Base-by-base conservation (phyloP, 2,113 vertebrate species). In the Rallus limicola region DNA sequence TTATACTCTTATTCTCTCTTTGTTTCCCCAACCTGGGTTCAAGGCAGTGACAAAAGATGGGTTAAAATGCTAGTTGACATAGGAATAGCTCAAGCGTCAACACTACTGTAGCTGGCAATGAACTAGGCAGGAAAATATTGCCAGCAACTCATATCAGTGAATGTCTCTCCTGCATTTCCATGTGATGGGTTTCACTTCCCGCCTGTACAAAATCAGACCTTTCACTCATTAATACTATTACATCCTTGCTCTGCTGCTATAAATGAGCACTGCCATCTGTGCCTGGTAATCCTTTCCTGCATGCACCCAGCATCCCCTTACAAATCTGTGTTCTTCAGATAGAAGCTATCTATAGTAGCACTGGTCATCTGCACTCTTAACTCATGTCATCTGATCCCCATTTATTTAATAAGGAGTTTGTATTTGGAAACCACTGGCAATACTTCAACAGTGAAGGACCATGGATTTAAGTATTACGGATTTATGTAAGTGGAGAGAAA, bases 331-430 rank as follows among this genome's bases (percentile, higher is more conserved):
- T 17, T 83, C 74, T 86, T 68, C 86, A 63, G 71, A 60, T 16
- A 86, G 85, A 92, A 68, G 13, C 46, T 75, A 86, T 78, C 88
- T 83, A 34, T 56, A 48, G 60, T 38, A 63, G 59, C 79, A 63
- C 60, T 75, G 94, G 82, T 92, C 88, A 78, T 88, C 87, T 87
- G 85, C 76, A 68, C 52, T 88, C 59, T 58, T 58, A 87, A 88
- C 5, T 1, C 31, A 40, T 50, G 55, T 46, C 50, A 76, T 74
- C 63, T 88, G 79, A 93, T 93, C 42, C 55, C 56, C 67, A 46
- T 80, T 96, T 92, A 82, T 82, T 96, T 96, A 83, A 93, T 94
- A 86, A 95, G 59, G 81, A 69, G 24, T 59, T 95, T 77, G 34
- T 23, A 88, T 86, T 86, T 88, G 60, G 79, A 85, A 94, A 93